phyloP scores from a whole-genome alignment of 2,797 vertebrate genomes.

The Myripristis jacobus region DNA sequence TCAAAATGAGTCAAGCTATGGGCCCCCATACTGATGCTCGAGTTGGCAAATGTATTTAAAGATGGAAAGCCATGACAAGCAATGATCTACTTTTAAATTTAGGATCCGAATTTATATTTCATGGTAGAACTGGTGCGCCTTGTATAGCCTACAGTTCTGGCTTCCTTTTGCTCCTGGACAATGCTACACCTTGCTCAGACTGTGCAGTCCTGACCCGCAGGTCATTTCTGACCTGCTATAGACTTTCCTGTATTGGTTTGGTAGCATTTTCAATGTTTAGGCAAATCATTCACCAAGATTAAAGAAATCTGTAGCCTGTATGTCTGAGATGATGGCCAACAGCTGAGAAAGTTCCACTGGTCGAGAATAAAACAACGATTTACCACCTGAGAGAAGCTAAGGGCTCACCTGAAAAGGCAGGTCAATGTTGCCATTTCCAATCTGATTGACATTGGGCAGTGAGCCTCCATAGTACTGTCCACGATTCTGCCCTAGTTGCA shows the following conservation, averaged over 20 bases:
- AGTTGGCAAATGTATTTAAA: conserved; percentile 82
- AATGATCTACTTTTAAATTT: conserved; percentile 78
- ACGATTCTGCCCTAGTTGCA: conserved; percentile 98
- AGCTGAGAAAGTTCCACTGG: conserved; percentile 65
- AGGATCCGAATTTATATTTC: conserved; percentile 64
- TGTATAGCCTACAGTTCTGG: conserved; percentile 23
- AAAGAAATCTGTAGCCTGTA: conserved; percentile 49
- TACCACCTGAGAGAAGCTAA: conserved; percentile 79
- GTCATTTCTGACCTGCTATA: conserved; percentile 42
- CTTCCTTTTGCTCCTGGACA: conserved; percentile 49
- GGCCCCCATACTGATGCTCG: conserved; percentile 76
- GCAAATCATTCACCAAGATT: conserved; percentile 53
- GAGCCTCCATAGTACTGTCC: conserved; percentile 99
- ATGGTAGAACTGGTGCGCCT: conserved; percentile 46
- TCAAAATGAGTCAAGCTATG: conserved; percentile 82
- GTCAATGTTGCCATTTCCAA: conserved; percentile 96
- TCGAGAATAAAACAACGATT: conserved; percentile 75
- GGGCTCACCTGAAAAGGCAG: conserved; percentile 98
- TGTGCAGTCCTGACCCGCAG: conserved; percentile 41
- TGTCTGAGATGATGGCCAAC: conserved; percentile 56
- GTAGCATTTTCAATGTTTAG: conserved; percentile 32
- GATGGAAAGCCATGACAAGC: conserved; percentile 87
- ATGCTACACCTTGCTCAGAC: conserved; percentile 39
- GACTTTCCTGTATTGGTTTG: conserved; percentile 23
- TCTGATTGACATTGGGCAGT: conserved; percentile 99